These are phyloP conservation scores for Eulemur rufifrons DNA, from an alignment of 2,113 vertebrate genomes.

Conservation along the genomic window DNA sequence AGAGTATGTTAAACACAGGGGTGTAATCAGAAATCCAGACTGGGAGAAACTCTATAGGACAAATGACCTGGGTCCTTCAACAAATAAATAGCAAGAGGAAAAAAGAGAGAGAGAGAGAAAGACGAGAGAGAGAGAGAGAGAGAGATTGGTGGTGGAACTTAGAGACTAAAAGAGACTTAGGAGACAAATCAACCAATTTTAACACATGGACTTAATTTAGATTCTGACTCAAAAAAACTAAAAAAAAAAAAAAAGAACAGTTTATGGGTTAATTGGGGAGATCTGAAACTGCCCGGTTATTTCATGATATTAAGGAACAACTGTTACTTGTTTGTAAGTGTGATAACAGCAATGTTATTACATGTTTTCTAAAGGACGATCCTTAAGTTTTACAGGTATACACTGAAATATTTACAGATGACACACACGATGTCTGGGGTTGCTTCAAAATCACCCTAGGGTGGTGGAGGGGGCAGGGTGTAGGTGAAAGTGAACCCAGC, in stretches of 20 bases:
- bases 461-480: neutral
- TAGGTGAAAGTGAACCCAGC: fast-evolving
- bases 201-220: neutral
- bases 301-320: neutral
- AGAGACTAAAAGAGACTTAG: neutral
- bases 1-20: neutral
- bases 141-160: neutral
- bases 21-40: neutral
- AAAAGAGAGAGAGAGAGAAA: too few species aligned
- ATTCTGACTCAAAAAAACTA: neutral
- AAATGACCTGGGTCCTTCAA: neutral
- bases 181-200: neutral
- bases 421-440: fast-evolving
- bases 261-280: neutral
- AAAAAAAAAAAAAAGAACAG: neutral
- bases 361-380: neutral
- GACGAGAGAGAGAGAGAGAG: fast-evolving
- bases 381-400: neutral
- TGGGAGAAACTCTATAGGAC: neutral
- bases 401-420: neutral
- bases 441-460: neutral
- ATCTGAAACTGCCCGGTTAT: neutral
- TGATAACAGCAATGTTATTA: neutral
- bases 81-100: neutral
- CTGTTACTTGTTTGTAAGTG: neutral